Evolutionary conservation across 2,797 vertebrate genomes (phyloP), one percentile per base, ranked within the genome.

Genomic region (Amblyopsis hoosieri): DNA sequence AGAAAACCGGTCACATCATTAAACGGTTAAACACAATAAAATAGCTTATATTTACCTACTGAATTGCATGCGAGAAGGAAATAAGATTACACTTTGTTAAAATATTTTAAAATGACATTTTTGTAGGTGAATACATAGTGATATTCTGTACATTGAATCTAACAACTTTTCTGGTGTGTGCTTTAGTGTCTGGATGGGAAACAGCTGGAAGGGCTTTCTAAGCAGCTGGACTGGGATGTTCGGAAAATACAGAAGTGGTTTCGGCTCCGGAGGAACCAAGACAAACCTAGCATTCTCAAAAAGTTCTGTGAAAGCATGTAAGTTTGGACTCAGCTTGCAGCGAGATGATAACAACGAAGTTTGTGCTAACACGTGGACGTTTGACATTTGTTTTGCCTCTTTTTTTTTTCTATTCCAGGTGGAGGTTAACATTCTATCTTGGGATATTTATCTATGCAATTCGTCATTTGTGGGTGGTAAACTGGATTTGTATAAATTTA

Each of bases 291-390:
- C 71, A 87, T 76, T 31, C 92, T 95, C 89, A 95, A 85, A 12
- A 97, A 97, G 85, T 97, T 98, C 88, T 96, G 94, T 83, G 96
- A 97, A 91, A 97, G 95, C 96, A 95, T 97, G 96, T 97, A 93
- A 72, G 95, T 95, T 67, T 72, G 47, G 31, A 12, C 15, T 60
- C 3, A 54, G 60, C 53, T 9, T 45, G 5, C 10, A 52, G n/a
- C 0, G 1, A 12, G 10, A 45, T 19, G 1, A 54, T 47, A 33
- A 56, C n/a, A 15, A 4, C 15, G 15, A 8, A 50, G 23, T 37
- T 37, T 64, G 7, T 2, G 55, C 4, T 46, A 8, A 46, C 9
- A 31, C 50, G 10, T 14, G 57, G 19, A 45, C 10, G 19, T 42
- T 10, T 54, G 1, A 29, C 37, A 9, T 42, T 42, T 42, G 37